phyloP scores from a whole-genome alignment of 2,797 vertebrate species.

The Scolopax bukidnonensis region DNA sequence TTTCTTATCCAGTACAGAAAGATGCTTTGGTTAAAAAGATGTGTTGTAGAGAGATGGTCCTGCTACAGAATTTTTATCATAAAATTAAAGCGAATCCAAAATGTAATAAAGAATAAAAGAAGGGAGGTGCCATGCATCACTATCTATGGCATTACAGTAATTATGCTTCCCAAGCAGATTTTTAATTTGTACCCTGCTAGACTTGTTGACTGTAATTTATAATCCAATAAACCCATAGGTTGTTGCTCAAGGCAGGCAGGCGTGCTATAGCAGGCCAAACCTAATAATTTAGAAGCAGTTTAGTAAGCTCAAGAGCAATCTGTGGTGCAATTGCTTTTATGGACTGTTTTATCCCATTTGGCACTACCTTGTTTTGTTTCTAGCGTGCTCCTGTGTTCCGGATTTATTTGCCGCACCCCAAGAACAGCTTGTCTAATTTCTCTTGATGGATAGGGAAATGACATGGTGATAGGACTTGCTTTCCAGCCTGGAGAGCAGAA shows the following conservation, averaged over 20 bases:
- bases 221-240: neutral
- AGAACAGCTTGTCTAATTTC: neutral
- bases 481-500: neutral
- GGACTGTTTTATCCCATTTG: neutral
- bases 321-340: neutral
- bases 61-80: neutral
- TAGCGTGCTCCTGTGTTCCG: neutral
- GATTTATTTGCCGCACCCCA: neutral
- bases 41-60: neutral
- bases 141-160: neutral
- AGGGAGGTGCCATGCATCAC: neutral
- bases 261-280: neutral
- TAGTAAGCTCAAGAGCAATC: neutral
- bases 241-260: neutral
- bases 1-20: neutral
- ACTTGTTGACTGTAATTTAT: slow-evolving; percentile 5
- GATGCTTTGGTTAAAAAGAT: neutral
- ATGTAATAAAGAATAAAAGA: neutral
- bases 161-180: neutral
- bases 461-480: accelerated
- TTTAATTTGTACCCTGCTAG: neutral
- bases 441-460: neutral
- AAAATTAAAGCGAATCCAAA: neutral
- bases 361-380: neutral
- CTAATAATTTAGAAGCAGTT: slow-evolving; percentile 22